These are phyloP conservation scores for Nyctibius grandis DNA, from an alignment of 2,797 vertebrate genomes.

Conservation along the genomic window DNA sequence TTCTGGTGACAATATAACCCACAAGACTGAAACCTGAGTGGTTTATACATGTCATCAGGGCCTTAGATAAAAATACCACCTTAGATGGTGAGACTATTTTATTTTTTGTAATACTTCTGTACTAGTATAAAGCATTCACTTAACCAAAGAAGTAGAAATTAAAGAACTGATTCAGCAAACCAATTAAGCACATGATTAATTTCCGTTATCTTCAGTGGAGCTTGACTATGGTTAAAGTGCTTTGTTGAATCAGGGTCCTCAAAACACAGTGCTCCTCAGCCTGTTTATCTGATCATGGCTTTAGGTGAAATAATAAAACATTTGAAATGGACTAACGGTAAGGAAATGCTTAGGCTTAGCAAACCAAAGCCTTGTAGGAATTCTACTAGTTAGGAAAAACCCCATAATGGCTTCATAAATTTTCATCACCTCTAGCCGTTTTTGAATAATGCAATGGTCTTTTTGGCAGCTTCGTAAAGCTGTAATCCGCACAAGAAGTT, in stretches of 20 bases:
- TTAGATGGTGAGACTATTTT: constrained; percentile 32
- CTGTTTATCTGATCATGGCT: rapidly evolving
- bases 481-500: not conserved
- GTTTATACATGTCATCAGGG: constrained; percentile 36
- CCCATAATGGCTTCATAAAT: not conserved
- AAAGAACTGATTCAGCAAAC: not conserved
- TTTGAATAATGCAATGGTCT: constrained; percentile 17
- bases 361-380: not conserved
- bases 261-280: not conserved
- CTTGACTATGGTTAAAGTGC: not conserved
- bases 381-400: not conserved
- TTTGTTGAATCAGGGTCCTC: not conserved
- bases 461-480: constrained; percentile 12
- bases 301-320: not conserved
- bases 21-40: constrained; percentile 49
- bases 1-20: constrained; percentile 50
- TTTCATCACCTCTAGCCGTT: constrained; percentile 31
- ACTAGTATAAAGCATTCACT: constrained; percentile 21
- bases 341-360: not conserved
- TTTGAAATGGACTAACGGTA: not conserved
- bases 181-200: not conserved
- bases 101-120: constrained; percentile 43
- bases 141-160: not conserved
- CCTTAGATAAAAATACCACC: constrained; percentile 41
- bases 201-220: not conserved